Evolutionary conservation across 2,797 vertebrate species (phyloP), one percentile per base, ranked within the genome.

Genomic region (Morus bassanus): DNA sequence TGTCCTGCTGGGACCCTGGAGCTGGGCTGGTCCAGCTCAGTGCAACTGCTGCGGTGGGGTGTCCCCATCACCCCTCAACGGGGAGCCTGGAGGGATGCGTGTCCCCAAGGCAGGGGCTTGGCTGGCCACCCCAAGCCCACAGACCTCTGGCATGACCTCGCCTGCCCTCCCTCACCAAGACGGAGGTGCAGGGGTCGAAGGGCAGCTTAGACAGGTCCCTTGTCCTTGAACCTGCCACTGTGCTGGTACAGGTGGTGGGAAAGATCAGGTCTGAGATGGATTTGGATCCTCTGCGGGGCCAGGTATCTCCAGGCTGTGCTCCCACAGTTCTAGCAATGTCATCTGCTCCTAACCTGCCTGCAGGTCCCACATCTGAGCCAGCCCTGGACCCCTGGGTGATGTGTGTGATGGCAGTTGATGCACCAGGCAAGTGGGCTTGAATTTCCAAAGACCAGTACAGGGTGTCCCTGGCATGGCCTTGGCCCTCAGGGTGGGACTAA

Each of bases 21-120:
- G 30, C 81, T 69, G 57, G 37, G 28, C 35, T 59, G n/a, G 53
- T 53, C 25, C 61, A 60, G 27, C 37, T 72, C 76, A 13, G 37
- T n/a, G 60, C 59, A 30, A 7, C 39, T 4, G 1, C 28, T 37
- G 18, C 2, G 2, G 19, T 81, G 50, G n/a, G 51, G 19, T 45
- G 37, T 74, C 25, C 28, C 23, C 11, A 7, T 21, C 30, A 39
- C 16, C 33, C 17, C 50, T 48, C 18, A 25, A 5, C 1, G 3
- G 18, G 10, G 27, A 50, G 56, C 2, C 13, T n/a, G 25, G 33
- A 13, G 33, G 22, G 2, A 33, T 15, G 8, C 0, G 0, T 5
- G 1, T 10, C 17, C 48, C 13, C 2, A 2, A 10, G 46, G 23
- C 18, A 33, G 82, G 18, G 28, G 16, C 24, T 69, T 45, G 56